Evolutionary conservation across 2,113 vertebrate genomes (phyloP).

Genomic region (Oryzias woworae): DNA sequence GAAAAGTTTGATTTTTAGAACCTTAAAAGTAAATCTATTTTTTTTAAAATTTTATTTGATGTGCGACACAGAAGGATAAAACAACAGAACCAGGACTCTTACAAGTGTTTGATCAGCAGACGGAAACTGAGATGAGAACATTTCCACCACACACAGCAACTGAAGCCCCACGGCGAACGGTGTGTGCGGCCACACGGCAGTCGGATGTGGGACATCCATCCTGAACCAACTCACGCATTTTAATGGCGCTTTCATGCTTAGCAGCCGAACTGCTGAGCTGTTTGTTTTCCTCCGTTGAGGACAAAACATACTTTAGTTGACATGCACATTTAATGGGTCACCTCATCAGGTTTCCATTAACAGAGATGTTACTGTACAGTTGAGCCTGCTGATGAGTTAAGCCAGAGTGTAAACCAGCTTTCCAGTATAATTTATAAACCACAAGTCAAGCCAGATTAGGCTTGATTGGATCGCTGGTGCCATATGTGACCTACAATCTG

Average conservation of each 20-base stretch:
- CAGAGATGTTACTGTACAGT: conserved; percentile 35
- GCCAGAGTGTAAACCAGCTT: conserved; percentile 61
- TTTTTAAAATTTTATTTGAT: too few species aligned
- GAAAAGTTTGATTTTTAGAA: too few species aligned
- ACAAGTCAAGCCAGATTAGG: conserved; percentile 78
- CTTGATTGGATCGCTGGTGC: conserved; percentile 78
- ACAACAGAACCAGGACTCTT: too few species aligned
- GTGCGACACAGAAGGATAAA: too few species aligned
- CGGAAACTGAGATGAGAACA: too few species aligned
- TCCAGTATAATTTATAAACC: conserved; percentile 73
- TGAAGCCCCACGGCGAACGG: too few species aligned
- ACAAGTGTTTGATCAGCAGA: too few species aligned
- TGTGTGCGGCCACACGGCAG: too few species aligned
- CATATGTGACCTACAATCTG: conserved; percentile 84
- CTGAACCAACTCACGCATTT: not conserved
- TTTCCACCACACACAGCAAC: too few species aligned
- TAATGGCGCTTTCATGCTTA: not conserved
- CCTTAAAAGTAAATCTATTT: too few species aligned
- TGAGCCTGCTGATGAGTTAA: conserved; percentile 58
- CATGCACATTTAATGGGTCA: conserved; percentile 52
- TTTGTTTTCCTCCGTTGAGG: not conserved
- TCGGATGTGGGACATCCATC: not conserved
- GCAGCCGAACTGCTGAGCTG: conserved; percentile 7
- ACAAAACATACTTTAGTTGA: conserved; percentile 51
- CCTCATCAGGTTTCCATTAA: conserved; percentile 42